These are phyloP conservation scores for Hippocampus barbouri DNA, from an alignment of 2,113 vertebrate species.

Conservation along the genomic window DNA sequence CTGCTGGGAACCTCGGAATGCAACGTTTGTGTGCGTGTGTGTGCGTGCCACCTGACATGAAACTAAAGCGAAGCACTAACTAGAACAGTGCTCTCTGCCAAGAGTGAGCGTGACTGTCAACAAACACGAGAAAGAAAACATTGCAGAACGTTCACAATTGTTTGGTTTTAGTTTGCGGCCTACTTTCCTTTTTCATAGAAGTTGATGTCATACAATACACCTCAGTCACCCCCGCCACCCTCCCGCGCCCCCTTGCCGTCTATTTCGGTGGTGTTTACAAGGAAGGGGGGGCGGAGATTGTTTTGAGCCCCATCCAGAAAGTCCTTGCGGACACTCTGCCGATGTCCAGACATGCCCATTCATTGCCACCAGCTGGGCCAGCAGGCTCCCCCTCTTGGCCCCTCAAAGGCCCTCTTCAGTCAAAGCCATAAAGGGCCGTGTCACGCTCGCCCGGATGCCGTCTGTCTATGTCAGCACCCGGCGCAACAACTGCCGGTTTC, in stretches of 20 bases:
- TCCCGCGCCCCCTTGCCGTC: constrained; percentile 21
- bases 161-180: background rate
- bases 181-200: background rate
- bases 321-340: constrained; percentile 37
- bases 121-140: background rate
- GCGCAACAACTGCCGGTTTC: background rate
- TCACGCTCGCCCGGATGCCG: background rate
- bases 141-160: background rate
- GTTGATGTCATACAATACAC: too few relatives aligned
- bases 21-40: background rate
- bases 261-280: constrained; percentile 68
- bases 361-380: constrained; percentile 57
- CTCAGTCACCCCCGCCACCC: too few relatives aligned
- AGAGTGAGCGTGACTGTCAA: background rate
- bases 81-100: background rate
- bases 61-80: background rate
- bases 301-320: constrained; percentile 54
- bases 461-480: background rate
- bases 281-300: background rate
- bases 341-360: constrained; percentile 56
- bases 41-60: constrained; percentile 10
- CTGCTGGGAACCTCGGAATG: background rate
- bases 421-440: background rate
- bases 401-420: constrained; percentile 52
- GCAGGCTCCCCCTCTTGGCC: constrained; percentile 46